Percentiles rank a stretch among this genome's conserved stretches.
These are phyloP conservation scores for Parascotia fuliginaria DNA, from an alignment of 2,888 invertebrate genomes.

Conservation along the genomic window DNA sequence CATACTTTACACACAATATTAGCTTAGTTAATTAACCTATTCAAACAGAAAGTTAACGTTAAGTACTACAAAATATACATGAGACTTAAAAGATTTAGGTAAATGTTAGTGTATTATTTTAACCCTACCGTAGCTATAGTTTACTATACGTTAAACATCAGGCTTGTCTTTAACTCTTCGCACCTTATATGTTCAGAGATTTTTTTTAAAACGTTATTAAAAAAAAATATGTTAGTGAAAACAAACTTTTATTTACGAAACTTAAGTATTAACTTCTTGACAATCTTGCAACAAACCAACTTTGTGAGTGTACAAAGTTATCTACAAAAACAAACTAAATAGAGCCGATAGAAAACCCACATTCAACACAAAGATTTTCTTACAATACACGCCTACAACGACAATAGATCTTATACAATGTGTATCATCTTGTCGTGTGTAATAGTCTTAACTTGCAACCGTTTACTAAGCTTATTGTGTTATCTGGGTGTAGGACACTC, in stretches of 20 bases:
- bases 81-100: too few relatives aligned
- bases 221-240: too few relatives aligned
- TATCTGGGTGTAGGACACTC: conserved; percentile 29
- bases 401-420: conserved; percentile 6
- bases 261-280: too few relatives aligned
- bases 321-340: neutral
- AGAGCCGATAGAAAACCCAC: neutral
- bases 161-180: too few relatives aligned
- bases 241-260: too few relatives aligned
- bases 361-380: neutral
- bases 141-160: too few relatives aligned
- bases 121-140: too few relatives aligned
- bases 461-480: conserved; percentile 39
- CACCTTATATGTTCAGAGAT: too few relatives aligned
- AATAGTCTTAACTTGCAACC: conserved; percentile 34
- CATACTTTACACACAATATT: neutral
- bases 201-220: too few relatives aligned
- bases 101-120: too few relatives aligned
- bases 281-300: too few relatives aligned
- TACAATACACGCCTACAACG: neutral
- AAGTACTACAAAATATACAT: neutral
- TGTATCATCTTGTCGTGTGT: conserved; percentile 19
- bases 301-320: too few relatives aligned
- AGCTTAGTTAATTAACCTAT: neutral
- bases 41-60: neutral